Evolutionary conservation across 2,888 invertebrate species (phyloP), one percentile per base, ranked within the genome.

Genomic region (Nomada ferruginata): DNA sequence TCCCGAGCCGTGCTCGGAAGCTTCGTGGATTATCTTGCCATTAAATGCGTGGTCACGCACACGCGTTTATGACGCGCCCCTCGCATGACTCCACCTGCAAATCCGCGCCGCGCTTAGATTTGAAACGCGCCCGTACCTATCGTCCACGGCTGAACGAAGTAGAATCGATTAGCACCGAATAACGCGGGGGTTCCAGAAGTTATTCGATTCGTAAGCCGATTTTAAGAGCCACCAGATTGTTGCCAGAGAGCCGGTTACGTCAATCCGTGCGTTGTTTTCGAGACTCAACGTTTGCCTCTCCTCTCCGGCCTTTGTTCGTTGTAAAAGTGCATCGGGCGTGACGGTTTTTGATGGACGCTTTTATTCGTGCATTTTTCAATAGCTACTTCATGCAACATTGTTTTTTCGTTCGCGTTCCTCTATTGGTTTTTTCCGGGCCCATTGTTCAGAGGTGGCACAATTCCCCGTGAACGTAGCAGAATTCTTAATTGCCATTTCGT

Each of bases 41-140:
- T 88, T 87, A 77, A 81, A 89, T 92, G 92, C 90, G 70, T 65
- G 87, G 92, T 92, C 92, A 92, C 92, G 92, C 90, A 83, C 89
- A 76, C 77, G 80, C 85, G 85, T 87, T 87, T 86, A 85, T 85
- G 87, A 83, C 84, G 79, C 81, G 84, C 52, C 76, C 76, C 87
- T 86, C 82, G 87, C 83, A 89, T 86, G 87, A 88, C 90, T 88
- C 88, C 90, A 91, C 91, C 91, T 90, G 91, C 89, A 83, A 89
- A 87, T 89, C 85, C 84, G 78, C 72, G 60, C 83, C 66, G 64
- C 59, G 60, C 68, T 84, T 82, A 75, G 81, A 83, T 84, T 79
- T 77, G 77, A 85, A 80, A 85, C 89, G 87, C 87, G 89, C 36
- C 81, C 76, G 59, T 82, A 84, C 87, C 76, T 83, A 87, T 69